A percentile compares a stretch with the other conserved stretches of the same genome.
Evolutionary conservation across 2,888 invertebrate genomes (phyloP).

Genomic region (Trichopria drosophilae): DNA sequence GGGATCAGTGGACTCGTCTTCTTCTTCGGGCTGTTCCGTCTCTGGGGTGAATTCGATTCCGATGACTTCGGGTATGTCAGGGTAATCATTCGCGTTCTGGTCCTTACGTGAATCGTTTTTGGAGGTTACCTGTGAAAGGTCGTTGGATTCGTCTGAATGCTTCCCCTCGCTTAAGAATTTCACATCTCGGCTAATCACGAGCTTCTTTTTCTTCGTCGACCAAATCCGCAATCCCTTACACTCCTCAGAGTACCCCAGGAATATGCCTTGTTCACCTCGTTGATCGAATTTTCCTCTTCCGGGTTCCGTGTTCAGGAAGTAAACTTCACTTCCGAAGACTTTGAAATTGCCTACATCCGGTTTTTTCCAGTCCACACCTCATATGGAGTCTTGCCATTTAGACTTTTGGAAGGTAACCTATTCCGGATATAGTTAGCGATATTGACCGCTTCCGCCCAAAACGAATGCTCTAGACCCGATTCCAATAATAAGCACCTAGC

Average conservation of each 20-base stretch:
- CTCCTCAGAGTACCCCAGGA: slow-evolving; percentile 12
- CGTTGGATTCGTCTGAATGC: not conserved
- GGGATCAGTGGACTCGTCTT: too few species aligned
- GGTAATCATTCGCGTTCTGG: not conserved
- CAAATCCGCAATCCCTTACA: slow-evolving; percentile 7
- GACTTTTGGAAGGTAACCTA: too few species aligned
- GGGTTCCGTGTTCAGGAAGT: slow-evolving; percentile 12
- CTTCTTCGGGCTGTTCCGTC: not conserved
- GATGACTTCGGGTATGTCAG: not conserved
- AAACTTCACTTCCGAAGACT: slow-evolving; percentile 15
- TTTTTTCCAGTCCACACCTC: slow-evolving; percentile 12
- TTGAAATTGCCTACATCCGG: slow-evolving; percentile 9
- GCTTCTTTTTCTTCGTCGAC: not conserved
- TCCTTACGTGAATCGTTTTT: not conserved
- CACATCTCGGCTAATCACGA: slow-evolving; percentile 5
- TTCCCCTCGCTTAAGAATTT: not conserved
- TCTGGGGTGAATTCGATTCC: not conserved
- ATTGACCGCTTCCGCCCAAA: too few species aligned
- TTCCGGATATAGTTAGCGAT: too few species aligned
- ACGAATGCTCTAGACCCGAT: too few species aligned
- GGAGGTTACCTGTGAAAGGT: not conserved
- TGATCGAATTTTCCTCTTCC: slow-evolving; percentile 20
- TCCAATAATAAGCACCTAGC: too few species aligned
- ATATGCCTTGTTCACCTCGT: slow-evolving; percentile 11
- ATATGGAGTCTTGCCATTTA: slow-evolving; percentile 15